A percentile compares a stretch with the other conserved stretches of the same genome.
These are phyloP conservation scores for Nycticorax nycticorax DNA, from an alignment of 2,113 vertebrate genomes.

Conservation along the genomic window DNA sequence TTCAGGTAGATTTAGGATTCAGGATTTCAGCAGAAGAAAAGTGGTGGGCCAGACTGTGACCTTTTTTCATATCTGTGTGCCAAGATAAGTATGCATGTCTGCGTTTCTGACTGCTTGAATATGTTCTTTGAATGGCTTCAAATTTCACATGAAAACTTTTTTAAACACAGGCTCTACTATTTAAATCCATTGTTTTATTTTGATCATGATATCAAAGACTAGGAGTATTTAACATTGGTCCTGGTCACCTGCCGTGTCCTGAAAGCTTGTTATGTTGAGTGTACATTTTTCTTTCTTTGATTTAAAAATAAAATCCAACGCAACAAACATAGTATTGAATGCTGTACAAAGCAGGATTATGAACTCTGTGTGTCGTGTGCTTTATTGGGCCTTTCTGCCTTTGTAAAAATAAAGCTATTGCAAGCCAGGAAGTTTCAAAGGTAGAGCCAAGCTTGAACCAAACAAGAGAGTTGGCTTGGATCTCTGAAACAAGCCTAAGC, in stretches of 20 bases:
- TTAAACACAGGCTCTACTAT: conserved; percentile 6
- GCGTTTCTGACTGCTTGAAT: conserved; percentile 12
- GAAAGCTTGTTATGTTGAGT: conserved; percentile 4
- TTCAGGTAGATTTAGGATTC: neutral
- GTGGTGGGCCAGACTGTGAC: neutral
- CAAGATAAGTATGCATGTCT: neutral
- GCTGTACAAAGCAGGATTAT: conserved; percentile 35
- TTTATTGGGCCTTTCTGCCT: conserved; percentile 53
- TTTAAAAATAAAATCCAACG: conserved; percentile 43
- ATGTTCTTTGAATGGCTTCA: conserved; percentile 6
- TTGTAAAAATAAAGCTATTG: conserved; percentile 59
- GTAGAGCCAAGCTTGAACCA: conserved; percentile 58
- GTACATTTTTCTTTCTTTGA: neutral
- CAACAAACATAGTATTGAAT: conserved; percentile 21
- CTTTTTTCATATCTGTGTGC: neutral
- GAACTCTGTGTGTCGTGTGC: neutral
- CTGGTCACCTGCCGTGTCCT: conserved; percentile 21
- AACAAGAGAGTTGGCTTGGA: conserved; percentile 27
- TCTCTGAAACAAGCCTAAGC: neutral
- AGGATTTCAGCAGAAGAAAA: neutral
- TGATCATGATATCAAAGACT: conserved; percentile 45
- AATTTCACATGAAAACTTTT: conserved; percentile 17
- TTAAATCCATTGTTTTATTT: conserved; percentile 50
- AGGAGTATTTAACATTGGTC: neutral
- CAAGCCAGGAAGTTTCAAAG: conserved; percentile 43